Conservation (phyloP, 2,888 invertebrate genomes). For the Cabera pusaria region DNA sequence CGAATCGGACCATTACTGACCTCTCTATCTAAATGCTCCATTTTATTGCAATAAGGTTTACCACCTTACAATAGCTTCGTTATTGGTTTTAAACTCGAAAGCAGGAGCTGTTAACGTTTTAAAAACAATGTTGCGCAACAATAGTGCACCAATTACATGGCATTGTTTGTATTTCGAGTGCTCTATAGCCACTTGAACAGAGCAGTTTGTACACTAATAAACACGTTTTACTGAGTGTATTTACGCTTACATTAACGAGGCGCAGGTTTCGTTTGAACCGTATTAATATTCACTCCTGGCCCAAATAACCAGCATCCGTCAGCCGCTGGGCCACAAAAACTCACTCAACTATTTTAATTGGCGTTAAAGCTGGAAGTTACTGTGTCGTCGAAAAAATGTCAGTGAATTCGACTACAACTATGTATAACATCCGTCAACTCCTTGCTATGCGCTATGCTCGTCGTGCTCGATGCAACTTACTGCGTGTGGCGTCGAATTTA, state of each 20-base stretch:
- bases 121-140: slow-evolving; percentile 51
- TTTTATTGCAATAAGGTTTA: slow-evolving; percentile 21
- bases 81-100: slow-evolving; percentile 40
- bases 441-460: slow-evolving; percentile 8
- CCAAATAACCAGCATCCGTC: slow-evolving; percentile 73
- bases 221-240: slow-evolving; percentile 65
- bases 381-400: slow-evolving; percentile 56
- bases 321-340: slow-evolving; percentile 65
- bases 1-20: slow-evolving; percentile 28
- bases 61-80: slow-evolving; percentile 36
- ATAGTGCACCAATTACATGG: slow-evolving; percentile 59
- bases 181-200: slow-evolving; percentile 50
- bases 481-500: slow-evolving; percentile 12
- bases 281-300: slow-evolving; percentile 69
- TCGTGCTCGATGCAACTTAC: slow-evolving; percentile 2
- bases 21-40: slow-evolving; percentile 18
- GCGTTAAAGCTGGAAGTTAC: slow-evolving; percentile 67
- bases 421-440: slow-evolving; percentile 41
- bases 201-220: slow-evolving; percentile 63
- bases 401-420: slow-evolving; percentile 54
- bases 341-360: slow-evolving; percentile 78
- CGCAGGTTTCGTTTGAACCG: slow-evolving; percentile 62
- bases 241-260: slow-evolving; percentile 65
- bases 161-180: slow-evolving; percentile 62
- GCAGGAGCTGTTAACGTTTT: slow-evolving; percentile 38